Percentiles rank a stretch among this genome's conserved stretches.
Evolutionary conservation across 2,888 invertebrate species (phyloP).

Genomic region (Agonopterix alstromeriana): DNA sequence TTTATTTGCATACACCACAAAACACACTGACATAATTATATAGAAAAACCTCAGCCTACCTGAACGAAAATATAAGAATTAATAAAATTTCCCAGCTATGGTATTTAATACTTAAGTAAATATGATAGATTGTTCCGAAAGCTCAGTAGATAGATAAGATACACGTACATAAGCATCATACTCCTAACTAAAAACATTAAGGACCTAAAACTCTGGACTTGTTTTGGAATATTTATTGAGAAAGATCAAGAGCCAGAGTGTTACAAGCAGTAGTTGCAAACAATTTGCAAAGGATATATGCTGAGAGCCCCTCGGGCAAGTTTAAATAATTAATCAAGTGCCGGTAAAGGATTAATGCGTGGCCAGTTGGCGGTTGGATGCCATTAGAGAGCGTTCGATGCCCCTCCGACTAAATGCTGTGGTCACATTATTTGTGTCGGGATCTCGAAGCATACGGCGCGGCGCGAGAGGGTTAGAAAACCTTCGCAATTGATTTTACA

Average conservation of each 20-base stretch:
- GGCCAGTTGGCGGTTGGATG: constrained; percentile 72
- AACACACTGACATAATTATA: too few species aligned
- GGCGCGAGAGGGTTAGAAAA: constrained; percentile 23
- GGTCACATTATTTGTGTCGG: constrained; percentile 60
- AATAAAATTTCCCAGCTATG: too few species aligned
- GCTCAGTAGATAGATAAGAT: too few species aligned
- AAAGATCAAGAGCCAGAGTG: constrained; percentile 4
- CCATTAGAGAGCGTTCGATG: constrained; percentile 70
- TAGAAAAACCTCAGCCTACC: too few species aligned
- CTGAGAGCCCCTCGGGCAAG: constrained; percentile 47
- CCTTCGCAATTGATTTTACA: constrained; percentile 6
- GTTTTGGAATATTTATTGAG: neutral
- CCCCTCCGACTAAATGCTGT: constrained; percentile 60
- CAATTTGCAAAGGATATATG: constrained; percentile 55
- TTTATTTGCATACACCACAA: too few species aligned
- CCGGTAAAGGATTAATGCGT: constrained; percentile 73
- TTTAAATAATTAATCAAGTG: constrained; percentile 75
- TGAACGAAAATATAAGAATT: too few species aligned
- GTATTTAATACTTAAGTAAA: too few species aligned
- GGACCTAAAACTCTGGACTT: too few species aligned
- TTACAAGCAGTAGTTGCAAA: constrained; percentile 37
- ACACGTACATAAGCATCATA: too few species aligned
- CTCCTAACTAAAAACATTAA: too few species aligned
- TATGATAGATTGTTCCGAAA: too few species aligned
- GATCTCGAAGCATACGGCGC: constrained; percentile 26